These are phyloP conservation scores for Drymonia ruficornis DNA, from an alignment of 2,888 invertebrate genomes.

Conservation along the genomic window DNA sequence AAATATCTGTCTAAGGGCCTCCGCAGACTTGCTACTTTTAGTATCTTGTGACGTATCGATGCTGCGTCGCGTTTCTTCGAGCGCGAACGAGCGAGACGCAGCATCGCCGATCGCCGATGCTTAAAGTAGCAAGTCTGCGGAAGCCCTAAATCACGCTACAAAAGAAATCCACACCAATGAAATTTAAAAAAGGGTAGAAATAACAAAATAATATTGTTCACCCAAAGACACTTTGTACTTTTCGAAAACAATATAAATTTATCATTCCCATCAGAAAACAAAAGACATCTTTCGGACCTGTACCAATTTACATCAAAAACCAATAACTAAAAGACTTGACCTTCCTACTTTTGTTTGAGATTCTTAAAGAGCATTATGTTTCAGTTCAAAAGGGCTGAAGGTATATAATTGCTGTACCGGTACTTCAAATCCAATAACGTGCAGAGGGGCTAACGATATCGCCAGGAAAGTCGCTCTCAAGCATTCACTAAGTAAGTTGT, in stretches of 20 bases:
- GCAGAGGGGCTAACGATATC: constrained; percentile 23
- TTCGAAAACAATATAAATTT: not conserved
- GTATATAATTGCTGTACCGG: constrained; percentile 54
- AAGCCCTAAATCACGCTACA: no score
- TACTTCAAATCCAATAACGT: constrained; percentile 45
- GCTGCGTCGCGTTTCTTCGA: no score
- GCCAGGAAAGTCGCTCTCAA: constrained; percentile 34
- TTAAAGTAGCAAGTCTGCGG: no score
- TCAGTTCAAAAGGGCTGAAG: constrained; percentile 41
- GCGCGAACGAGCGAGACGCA: no score
- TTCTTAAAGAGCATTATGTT: constrained; percentile 16
- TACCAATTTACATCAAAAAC: not conserved
- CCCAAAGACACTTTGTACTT: no score
- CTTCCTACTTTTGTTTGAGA: not conserved
- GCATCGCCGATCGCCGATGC: no score
- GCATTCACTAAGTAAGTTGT: constrained; percentile 43
- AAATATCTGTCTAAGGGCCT: no score
- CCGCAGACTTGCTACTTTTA: no score
- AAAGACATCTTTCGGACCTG: not conserved
- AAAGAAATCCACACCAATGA: no score
- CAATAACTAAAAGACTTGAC: not conserved
- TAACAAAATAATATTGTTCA: no score
- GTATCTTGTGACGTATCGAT: no score
- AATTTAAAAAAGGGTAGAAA: no score
- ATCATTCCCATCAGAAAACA: not conserved